phyloP scores from a whole-genome alignment of 2,888 invertebrate species.

The Euplagia quadripunctaria region DNA sequence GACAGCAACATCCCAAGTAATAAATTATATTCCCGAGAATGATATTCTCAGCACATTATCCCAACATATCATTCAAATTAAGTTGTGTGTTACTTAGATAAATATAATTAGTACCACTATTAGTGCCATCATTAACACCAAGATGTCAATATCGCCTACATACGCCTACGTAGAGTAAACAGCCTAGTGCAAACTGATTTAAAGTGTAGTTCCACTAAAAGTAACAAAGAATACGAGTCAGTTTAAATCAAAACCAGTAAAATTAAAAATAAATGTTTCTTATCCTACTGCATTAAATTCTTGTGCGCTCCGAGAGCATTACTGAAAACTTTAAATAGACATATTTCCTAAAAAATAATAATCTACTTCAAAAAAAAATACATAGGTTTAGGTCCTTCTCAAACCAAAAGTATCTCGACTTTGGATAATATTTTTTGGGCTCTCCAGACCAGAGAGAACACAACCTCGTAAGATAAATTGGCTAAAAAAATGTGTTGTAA shows the following conservation, averaged over 20 bases:
- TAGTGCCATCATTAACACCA: constrained; percentile 39
- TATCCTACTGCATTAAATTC: background rate
- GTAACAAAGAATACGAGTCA: background rate
- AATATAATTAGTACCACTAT: constrained; percentile 43
- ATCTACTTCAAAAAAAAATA: no score
- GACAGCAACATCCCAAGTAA: background rate
- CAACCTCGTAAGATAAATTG: no score
- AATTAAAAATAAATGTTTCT: background rate
- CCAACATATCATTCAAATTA: background rate
- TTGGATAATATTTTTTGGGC: background rate
- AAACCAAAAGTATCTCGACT: background rate
- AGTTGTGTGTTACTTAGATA: constrained; percentile 23
- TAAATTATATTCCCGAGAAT: background rate
- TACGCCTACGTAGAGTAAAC: constrained; percentile 32
- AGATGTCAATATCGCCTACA: constrained; percentile 31
- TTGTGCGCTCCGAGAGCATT: no score
- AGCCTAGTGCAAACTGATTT: background rate
- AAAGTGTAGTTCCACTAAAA: constrained; percentile 2
- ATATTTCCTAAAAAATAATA: background rate
- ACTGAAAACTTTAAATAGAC: background rate
- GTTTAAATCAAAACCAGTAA: background rate
- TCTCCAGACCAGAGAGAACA: background rate
- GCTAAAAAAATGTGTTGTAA: no score
- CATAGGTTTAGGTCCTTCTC: no score
- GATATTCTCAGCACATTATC: background rate